Evolutionary conservation across 2,797 vertebrate species (phyloP).

Genomic region (Sandelia bainsii): DNA sequence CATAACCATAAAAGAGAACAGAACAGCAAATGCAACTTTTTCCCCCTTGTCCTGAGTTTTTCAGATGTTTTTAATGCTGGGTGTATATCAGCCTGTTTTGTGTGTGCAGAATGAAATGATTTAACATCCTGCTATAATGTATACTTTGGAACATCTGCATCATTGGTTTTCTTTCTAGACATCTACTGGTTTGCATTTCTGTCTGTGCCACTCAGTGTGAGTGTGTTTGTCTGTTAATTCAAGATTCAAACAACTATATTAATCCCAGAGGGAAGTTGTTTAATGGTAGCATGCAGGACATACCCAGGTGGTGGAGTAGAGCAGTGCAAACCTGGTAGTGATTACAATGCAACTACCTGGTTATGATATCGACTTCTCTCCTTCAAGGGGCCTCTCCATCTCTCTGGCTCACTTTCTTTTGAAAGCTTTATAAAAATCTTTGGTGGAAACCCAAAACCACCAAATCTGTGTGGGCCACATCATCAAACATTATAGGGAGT

Average conservation of each 20-base stretch:
- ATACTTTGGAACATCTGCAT: constrained; percentile 27
- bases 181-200: constrained; percentile 7
- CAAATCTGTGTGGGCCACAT: constrained; percentile 74
- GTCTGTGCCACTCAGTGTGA: constrained; percentile 10
- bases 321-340: constrained; percentile 58
- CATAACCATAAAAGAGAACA: constrained; percentile 63
- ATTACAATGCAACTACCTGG: constrained; percentile 6
- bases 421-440: constrained; percentile 75
- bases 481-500: constrained; percentile 57
- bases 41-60: constrained; percentile 12
- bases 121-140: constrained; percentile 22
- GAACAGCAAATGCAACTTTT: constrained; percentile 17
- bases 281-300: constrained; percentile 37
- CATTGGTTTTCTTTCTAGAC: constrained; percentile 19
- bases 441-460: constrained; percentile 76
- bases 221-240: constrained; percentile 17
- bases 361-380: constrained; percentile 64
- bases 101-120: constrained; percentile 53
- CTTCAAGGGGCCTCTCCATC: constrained; percentile 61
- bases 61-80: constrained; percentile 57
- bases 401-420: constrained; percentile 53
- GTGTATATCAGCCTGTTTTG: constrained; percentile 44
- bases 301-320: constrained; percentile 61
- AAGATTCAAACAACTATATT: too few species aligned
- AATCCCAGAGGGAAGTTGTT: too few species aligned